Conservation (phyloP, 2,113 vertebrate genomes). For the Ifrita kowaldi region DNA sequence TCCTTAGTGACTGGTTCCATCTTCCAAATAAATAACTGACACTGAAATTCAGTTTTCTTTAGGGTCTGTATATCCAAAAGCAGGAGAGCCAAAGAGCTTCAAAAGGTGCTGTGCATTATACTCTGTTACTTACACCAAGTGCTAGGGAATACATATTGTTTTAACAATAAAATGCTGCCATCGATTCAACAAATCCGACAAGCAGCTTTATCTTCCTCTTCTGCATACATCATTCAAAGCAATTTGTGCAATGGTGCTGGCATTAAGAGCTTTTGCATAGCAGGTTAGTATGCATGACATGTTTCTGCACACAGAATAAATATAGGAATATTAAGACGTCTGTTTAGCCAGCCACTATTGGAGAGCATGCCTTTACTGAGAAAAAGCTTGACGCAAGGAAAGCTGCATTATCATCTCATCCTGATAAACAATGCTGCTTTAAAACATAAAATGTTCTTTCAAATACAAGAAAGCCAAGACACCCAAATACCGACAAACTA, state of each 20-base stretch:
- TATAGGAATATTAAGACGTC: neutral
- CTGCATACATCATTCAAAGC: constrained; percentile 55
- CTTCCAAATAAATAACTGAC: constrained; percentile 22
- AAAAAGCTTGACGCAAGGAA: neutral
- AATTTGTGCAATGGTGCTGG: neutral
- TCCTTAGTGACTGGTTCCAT: neutral
- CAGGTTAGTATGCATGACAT: constrained; percentile 49
- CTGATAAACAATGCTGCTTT: constrained; percentile 36
- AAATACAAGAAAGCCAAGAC: constrained; percentile 26
- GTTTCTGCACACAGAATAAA: constrained; percentile 37
- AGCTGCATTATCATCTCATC: constrained; percentile 41
- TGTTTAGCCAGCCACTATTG: constrained; percentile 5
- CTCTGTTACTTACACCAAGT: constrained; percentile 7
- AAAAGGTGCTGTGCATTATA: neutral
- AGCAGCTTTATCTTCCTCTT: neutral
- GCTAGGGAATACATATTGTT: neutral
- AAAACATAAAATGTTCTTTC: neutral
- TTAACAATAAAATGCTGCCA: constrained; percentile 20
- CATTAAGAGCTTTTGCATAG: neutral
- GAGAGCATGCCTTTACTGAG: constrained; percentile 50
- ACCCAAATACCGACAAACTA: neutral
- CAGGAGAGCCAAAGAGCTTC: constrained; percentile 4
- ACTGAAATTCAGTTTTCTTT: constrained; percentile 14
- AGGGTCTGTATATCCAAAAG: neutral
- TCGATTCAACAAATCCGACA: neutral